Conservation (phyloP, 2,113 vertebrate species). For the Tyrannus savana region DNA sequence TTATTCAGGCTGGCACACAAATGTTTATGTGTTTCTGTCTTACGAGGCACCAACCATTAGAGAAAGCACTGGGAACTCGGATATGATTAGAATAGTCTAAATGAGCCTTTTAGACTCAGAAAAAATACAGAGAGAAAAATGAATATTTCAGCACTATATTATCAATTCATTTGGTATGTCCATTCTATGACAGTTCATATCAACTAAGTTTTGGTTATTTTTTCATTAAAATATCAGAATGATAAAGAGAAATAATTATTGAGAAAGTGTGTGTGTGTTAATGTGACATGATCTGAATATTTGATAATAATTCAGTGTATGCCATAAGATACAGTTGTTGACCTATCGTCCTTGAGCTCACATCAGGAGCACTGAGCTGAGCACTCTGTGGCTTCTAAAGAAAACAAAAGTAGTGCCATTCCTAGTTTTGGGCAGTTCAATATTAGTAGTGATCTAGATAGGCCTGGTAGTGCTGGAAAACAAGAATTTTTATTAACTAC, state of each 20-base stretch:
- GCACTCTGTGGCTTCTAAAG: background rate
- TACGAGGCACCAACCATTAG: background rate
- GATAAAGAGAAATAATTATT: background rate
- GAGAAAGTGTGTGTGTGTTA: background rate
- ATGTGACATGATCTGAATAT: background rate
- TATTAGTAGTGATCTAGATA: background rate
- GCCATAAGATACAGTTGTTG: background rate
- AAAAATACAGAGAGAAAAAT: background rate
- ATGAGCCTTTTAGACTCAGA: background rate
- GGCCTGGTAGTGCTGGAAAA: background rate
- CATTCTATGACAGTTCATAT: background rate
- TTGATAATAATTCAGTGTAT: background rate
- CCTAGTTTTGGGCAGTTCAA: background rate
- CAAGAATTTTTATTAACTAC: background rate
- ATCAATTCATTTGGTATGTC: background rate
- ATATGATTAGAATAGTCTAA: background rate
- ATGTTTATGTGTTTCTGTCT: background rate
- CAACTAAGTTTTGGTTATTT: background rate
- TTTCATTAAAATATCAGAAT: background rate
- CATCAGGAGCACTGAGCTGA: background rate
- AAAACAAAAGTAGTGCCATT: background rate
- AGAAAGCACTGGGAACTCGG: background rate
- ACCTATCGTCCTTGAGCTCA: background rate
- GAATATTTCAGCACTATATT: background rate
- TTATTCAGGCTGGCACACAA: background rate